Conservation (phyloP, 2,888 invertebrate species). For the Meloe dianella region DNA sequence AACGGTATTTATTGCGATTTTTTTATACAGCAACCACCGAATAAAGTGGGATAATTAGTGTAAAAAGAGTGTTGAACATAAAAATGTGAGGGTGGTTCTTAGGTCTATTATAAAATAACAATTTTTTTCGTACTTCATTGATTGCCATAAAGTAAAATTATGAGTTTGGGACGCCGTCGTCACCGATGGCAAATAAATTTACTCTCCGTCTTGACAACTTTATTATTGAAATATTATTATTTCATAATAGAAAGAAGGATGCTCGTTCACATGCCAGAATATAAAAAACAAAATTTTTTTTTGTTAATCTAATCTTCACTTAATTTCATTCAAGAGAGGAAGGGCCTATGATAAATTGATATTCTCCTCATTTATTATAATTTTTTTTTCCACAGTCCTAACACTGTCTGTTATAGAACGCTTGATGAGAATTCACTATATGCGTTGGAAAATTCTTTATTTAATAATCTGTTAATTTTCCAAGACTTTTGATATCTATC, state of each 20-base stretch:
- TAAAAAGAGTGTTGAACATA: no score
- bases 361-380: background rate
- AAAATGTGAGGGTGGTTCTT: no score
- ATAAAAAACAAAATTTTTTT: slow-evolving; percentile 1
- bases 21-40: no score
- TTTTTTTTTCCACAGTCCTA: background rate
- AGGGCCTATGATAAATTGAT: background rate
- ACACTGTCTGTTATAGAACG: background rate
- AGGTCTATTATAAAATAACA: background rate
- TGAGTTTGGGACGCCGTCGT: background rate
- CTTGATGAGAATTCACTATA: background rate
- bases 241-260: background rate
- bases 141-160: background rate
- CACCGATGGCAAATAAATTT: background rate
- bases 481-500: background rate
- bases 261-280: background rate
- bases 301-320: background rate
- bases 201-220: background rate
- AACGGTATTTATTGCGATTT: background rate
- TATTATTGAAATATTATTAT: slow-evolving; percentile 9
- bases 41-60: no score
- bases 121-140: background rate
- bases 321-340: background rate
- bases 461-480: background rate
- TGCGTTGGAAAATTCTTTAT: background rate